Conservation (phyloP, 2,888 invertebrate species). For the Drosophila mimetica region DNA sequence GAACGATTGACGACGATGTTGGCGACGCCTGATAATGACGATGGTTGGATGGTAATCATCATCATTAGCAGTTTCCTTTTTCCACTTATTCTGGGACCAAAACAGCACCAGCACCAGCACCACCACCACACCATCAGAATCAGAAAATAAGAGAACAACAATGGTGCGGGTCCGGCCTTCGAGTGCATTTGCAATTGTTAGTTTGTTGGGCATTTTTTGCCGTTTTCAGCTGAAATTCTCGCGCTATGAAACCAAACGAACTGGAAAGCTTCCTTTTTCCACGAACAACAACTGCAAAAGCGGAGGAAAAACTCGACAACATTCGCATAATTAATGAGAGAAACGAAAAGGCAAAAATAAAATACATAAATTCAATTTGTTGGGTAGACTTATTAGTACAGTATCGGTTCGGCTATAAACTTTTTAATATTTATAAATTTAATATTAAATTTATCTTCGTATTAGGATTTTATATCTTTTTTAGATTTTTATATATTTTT, state of each 20-base stretch:
- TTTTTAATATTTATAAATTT: not conserved
- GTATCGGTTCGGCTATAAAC: not conserved
- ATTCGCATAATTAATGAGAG: conserved; percentile 73
- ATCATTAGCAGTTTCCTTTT: conserved; percentile 46
- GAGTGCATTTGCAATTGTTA: conserved; percentile 39
- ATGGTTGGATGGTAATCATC: conserved; percentile 38
- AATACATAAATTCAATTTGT: conserved; percentile 12
- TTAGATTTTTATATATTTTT: no score
- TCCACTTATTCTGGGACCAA: conserved; percentile 9
- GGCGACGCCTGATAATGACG: conserved; percentile 35
- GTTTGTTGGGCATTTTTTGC: conserved; percentile 32
- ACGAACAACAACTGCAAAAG: conserved; percentile 31
- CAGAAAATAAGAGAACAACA: conserved; percentile 30
- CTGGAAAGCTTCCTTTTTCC: conserved; percentile 75
- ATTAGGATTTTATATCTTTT: no score
- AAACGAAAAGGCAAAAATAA: conserved; percentile 43
- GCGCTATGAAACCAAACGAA: conserved; percentile 70
- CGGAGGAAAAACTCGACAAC: conserved; percentile 50
- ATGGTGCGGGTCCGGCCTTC: conserved; percentile 61
- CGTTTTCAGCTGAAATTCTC: conserved; percentile 54
- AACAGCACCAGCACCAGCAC: no score
- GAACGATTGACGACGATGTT: conserved; percentile 35
- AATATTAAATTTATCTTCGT: not conserved
- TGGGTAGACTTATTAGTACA: not conserved
- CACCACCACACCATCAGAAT: not conserved